phyloP scores from a whole-genome alignment of 2,797 vertebrate species.

The Onychomys torridus region DNA sequence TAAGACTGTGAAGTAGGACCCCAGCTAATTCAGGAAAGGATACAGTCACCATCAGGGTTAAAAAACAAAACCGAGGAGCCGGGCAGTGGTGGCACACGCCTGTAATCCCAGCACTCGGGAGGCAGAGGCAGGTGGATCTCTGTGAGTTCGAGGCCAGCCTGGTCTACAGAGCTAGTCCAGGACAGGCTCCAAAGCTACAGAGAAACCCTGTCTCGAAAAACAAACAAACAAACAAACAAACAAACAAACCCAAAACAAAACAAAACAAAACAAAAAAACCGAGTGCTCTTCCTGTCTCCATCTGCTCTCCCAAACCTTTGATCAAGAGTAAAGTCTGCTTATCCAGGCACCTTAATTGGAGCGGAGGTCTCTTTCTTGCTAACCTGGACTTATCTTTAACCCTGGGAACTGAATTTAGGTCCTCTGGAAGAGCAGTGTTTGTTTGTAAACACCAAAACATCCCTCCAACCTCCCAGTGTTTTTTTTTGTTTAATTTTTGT shows the following conservation, averaged over 20 bases:
- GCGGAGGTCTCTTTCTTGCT: not conserved
- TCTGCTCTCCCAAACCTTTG: too few relatives aligned
- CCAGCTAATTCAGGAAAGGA: not conserved
- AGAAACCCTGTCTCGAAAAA: too few relatives aligned
- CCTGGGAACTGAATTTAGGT: not conserved
- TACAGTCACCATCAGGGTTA: not conserved
- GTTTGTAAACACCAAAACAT: not conserved
- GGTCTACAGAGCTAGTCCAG: too few relatives aligned
- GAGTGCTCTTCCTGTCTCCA: not conserved
- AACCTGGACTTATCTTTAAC: not conserved
- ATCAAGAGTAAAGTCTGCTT: not conserved
- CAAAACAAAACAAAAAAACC: too few relatives aligned
- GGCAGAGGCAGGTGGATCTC: too few relatives aligned
- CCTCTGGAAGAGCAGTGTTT: not conserved
- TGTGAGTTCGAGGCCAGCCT: too few relatives aligned
- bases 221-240: too few relatives aligned
- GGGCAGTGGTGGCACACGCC: too few relatives aligned
- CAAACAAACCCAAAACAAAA: too few relatives aligned
- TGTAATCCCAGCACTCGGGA: too few relatives aligned
- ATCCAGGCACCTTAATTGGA: not conserved
- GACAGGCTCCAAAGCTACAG: too few relatives aligned
- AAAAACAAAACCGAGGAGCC: not conserved
- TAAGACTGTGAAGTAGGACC: not conserved
- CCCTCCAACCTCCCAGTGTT: not conserved
- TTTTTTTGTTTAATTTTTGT: not conserved